phyloP scores from a whole-genome alignment of 2,797 vertebrate species.

The Sebastes oblongus region DNA sequence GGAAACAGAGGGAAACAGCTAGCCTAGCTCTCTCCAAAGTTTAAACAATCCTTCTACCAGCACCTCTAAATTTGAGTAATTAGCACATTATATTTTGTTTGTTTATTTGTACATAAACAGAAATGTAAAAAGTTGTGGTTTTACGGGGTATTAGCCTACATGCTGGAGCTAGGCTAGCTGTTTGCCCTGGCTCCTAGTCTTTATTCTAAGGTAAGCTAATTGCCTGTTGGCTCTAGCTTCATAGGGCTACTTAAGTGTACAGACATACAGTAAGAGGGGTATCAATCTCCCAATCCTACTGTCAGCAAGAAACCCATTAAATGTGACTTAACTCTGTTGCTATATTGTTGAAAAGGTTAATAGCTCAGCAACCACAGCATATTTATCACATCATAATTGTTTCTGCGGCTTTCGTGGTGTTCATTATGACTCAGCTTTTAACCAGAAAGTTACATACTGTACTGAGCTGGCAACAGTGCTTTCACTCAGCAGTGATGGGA shows the following conservation, averaged over 20 bases:
- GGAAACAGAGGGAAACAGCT: too few species aligned
- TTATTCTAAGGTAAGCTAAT: background rate
- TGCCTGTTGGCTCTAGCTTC: background rate
- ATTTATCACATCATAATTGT: background rate
- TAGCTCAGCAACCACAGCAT: background rate
- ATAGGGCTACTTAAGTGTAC: background rate
- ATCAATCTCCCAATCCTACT: background rate
- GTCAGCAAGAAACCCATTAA: background rate
- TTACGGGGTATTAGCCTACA: too few species aligned
- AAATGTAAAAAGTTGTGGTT: background rate
- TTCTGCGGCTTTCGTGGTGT: background rate
- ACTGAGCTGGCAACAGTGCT: too few species aligned
- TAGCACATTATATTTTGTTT: too few species aligned
- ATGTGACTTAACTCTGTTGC: background rate
- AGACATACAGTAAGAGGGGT: background rate
- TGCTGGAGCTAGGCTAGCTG: background rate
- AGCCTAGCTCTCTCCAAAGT: too few species aligned
- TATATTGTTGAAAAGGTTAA: background rate
- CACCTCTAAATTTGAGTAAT: background rate
- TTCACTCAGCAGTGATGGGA: too few species aligned
- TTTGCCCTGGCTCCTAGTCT: background rate
- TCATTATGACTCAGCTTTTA: background rate
- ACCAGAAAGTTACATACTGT: background rate
- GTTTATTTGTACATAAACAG: too few species aligned
- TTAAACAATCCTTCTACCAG: background rate